Conservation (phyloP, 2,888 invertebrate species). For the Microplitis manilae region DNA sequence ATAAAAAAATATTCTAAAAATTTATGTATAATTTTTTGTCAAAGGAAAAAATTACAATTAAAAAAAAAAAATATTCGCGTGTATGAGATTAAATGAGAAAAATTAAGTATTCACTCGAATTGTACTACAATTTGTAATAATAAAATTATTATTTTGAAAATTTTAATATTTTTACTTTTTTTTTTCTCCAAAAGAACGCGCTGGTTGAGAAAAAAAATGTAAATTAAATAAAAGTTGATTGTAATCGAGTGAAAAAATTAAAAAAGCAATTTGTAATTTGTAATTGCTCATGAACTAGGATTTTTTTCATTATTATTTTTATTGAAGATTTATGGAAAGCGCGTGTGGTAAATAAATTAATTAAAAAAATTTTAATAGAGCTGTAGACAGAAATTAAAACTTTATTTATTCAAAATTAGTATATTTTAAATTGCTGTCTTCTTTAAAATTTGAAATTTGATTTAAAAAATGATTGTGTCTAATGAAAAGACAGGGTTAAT, state of each 20-base stretch:
- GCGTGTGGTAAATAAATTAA: slow-evolving; percentile 11
- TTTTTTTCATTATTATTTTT: background rate
- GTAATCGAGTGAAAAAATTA: background rate
- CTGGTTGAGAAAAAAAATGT: background rate
- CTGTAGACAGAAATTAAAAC: slow-evolving; percentile 20
- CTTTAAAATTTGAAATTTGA: background rate
- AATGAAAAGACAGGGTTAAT: slow-evolving; percentile 13
- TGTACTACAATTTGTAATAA: background rate
- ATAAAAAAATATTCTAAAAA: too few relatives aligned
- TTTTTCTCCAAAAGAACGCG: background rate
- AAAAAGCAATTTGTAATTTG: background rate
- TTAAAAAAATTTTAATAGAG: slow-evolving; percentile 25
- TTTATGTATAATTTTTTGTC: too few relatives aligned
- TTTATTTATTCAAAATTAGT: background rate
- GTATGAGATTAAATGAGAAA: background rate
- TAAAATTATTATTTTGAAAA: background rate
- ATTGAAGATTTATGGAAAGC: slow-evolving; percentile 6
- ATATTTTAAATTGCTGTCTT: slow-evolving; percentile 8
- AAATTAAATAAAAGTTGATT: background rate
- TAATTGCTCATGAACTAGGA: background rate
- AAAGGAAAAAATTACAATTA: too few relatives aligned
- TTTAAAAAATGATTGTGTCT: background rate
- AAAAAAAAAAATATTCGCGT: background rate
- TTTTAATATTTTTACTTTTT: background rate
- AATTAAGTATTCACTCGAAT: background rate